Percentiles rank a stretch among this genome's conserved stretches.
These are phyloP conservation scores for Nibea coibor DNA, from an alignment of 2,113 vertebrate genomes.

Conservation along the genomic window DNA sequence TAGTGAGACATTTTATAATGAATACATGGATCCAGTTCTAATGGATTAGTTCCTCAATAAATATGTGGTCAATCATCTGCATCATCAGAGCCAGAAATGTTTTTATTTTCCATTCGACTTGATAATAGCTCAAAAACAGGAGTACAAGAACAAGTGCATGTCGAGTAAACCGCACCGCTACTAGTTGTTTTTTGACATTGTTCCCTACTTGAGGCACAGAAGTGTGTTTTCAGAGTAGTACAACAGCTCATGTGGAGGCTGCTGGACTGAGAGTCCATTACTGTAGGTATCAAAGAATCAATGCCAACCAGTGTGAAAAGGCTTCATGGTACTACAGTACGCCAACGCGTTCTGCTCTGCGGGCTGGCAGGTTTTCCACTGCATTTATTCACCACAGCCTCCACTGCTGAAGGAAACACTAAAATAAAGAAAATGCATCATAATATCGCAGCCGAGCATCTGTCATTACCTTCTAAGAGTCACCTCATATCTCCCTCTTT, in stretches of 20 bases:
- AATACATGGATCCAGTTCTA: background rate
- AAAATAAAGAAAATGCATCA: conserved; percentile 16
- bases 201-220: background rate
- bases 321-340: conserved; percentile 18
- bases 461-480: conserved; percentile 1
- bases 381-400: conserved; percentile 34
- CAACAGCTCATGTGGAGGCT: conserved; percentile 33
- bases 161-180: background rate
- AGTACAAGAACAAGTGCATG: background rate
- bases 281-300: conserved; percentile 37
- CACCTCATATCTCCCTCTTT: conserved; percentile 1
- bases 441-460: conserved; percentile 7
- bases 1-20: background rate
- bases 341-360: conserved; percentile 44
- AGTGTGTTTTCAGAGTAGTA: conserved; percentile 34
- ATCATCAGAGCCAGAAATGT: background rate
- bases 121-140: background rate
- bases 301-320: conserved; percentile 37
- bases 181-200: background rate
- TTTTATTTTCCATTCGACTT: background rate
- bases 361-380: conserved; percentile 43
- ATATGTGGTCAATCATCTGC: background rate
- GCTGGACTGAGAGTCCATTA: conserved; percentile 46
- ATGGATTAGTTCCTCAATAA: background rate
- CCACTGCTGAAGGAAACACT: conserved; percentile 18